phyloP scores from a whole-genome alignment of 2,113 vertebrate species.

The Seriola quinqueradiata region DNA sequence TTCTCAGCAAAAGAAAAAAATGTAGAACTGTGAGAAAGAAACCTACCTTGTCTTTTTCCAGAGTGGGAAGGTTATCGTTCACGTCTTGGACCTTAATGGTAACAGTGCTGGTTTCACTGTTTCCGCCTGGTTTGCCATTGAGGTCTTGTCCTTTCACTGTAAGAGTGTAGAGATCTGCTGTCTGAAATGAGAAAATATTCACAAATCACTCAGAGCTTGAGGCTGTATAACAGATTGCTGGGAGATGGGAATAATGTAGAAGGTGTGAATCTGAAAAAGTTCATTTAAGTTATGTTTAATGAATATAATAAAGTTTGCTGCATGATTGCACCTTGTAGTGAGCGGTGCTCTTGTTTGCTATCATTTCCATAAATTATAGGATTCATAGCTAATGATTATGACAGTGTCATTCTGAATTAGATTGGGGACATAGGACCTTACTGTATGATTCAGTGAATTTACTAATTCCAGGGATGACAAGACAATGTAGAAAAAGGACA shows the following conservation, averaged over 20 bases:
- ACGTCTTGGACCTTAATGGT: constrained; percentile 88
- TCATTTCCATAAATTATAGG: too few relatives aligned
- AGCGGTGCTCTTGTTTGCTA: too few relatives aligned
- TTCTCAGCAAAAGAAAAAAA: too few relatives aligned
- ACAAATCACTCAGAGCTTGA: neutral
- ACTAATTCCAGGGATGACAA: too few relatives aligned
- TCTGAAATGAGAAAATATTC: constrained; percentile 75
- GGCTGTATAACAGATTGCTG: neutral
- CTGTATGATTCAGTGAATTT: too few relatives aligned
- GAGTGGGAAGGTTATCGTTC: constrained; percentile 91
- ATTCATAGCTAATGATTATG: too few relatives aligned
- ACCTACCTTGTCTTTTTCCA: constrained; percentile 87
- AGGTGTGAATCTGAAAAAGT: neutral
- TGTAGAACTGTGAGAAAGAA: neutral
- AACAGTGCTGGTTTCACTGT: constrained; percentile 82
- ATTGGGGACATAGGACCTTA: too few relatives aligned
- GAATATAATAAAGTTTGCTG: neutral
- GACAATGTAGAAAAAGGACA: too few relatives aligned
- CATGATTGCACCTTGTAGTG: too few relatives aligned
- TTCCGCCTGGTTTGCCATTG: constrained; percentile 83
- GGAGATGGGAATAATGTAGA: neutral
- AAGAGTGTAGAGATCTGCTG: constrained; percentile 83
- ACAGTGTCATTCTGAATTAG: too few relatives aligned
- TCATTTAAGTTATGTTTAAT: too few relatives aligned
- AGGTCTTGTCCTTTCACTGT: constrained; percentile 88